Evolutionary conservation across 2,888 invertebrate genomes (phyloP).

Genomic region (Scaptomyza tumidula): DNA sequence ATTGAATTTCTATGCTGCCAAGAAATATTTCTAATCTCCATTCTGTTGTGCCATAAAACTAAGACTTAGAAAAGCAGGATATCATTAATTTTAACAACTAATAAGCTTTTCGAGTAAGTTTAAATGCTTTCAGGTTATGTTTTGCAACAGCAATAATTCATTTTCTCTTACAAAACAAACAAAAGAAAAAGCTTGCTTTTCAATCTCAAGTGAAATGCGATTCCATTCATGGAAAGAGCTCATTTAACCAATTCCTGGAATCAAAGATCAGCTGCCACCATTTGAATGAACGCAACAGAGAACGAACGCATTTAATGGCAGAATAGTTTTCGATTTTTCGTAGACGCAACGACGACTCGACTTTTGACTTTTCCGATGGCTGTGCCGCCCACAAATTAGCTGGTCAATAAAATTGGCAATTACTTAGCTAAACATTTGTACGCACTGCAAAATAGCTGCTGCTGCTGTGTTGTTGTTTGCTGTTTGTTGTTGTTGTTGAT

Average conservation of each 20-base stretch:
- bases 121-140: too few relatives aligned
- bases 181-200: not conserved
- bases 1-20: not conserved
- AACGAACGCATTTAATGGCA: constrained; percentile 16
- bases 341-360: constrained; percentile 13
- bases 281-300: not conserved
- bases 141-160: too few relatives aligned
- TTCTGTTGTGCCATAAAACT: too few relatives aligned
- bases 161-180: too few relatives aligned
- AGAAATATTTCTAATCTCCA: too few relatives aligned
- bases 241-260: constrained; percentile 38
- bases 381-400: constrained; percentile 72
- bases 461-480: constrained; percentile 22
- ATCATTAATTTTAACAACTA: too few relatives aligned
- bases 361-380: constrained; percentile 52
- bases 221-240: constrained; percentile 52
- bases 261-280: constrained; percentile 40
- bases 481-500: constrained; percentile 32
- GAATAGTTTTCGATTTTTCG: not conserved
- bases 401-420: constrained; percentile 70
- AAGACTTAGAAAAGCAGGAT: too few relatives aligned
- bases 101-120: too few relatives aligned
- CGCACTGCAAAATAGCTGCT: constrained; percentile 50
- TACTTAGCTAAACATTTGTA: constrained; percentile 73
- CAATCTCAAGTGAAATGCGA: constrained; percentile 39